Conservation (phyloP, 1,140 invertebrate genomes). For the Chrysoperla carnea region DNA sequence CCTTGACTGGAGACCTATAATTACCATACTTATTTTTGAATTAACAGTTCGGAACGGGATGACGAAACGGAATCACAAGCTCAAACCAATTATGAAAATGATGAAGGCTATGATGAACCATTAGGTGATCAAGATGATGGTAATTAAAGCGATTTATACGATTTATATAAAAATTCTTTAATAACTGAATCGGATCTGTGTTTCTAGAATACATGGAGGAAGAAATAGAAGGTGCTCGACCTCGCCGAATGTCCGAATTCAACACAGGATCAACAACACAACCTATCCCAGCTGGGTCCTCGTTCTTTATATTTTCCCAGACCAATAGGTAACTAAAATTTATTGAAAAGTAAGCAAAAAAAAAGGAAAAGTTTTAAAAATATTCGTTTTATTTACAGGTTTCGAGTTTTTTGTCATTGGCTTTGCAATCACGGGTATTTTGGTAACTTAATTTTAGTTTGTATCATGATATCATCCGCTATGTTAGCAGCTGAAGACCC, state of each 20-base stretch:
- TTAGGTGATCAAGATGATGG: conserved; percentile 24
- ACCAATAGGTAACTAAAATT: conserved; percentile 65
- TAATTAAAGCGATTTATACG: no score
- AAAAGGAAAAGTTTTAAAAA: no score
- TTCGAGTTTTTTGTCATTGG: conserved; percentile 93
- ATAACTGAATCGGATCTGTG: conserved; percentile 3
- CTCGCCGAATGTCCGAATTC: conserved; percentile 80
- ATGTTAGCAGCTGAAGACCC: conserved; percentile 98
- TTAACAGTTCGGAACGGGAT: conserved; percentile 41
- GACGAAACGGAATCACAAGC: conserved; percentile 54
- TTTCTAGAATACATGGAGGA: conserved; percentile 23
- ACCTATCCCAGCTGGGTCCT: conserved; percentile 86
- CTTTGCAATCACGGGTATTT: conserved; percentile 93
- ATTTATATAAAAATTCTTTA: no score
- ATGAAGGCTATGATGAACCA: conserved; percentile 33
- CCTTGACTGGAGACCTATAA: not conserved
- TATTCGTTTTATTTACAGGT: conserved; percentile 48
- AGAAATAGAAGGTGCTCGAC: conserved; percentile 49
- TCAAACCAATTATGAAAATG: conserved; percentile 42
- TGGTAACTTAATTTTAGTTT: conserved; percentile 88
- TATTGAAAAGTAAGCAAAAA: no score
- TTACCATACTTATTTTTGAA: not conserved
- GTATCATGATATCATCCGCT: conserved; percentile 95
- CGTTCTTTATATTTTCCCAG: conserved; percentile 92
- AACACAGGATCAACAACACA: conserved; percentile 59